These are phyloP conservation scores for Neosalanx taihuensis DNA, from an alignment of 2,797 vertebrate genomes.

Conservation along the genomic window DNA sequence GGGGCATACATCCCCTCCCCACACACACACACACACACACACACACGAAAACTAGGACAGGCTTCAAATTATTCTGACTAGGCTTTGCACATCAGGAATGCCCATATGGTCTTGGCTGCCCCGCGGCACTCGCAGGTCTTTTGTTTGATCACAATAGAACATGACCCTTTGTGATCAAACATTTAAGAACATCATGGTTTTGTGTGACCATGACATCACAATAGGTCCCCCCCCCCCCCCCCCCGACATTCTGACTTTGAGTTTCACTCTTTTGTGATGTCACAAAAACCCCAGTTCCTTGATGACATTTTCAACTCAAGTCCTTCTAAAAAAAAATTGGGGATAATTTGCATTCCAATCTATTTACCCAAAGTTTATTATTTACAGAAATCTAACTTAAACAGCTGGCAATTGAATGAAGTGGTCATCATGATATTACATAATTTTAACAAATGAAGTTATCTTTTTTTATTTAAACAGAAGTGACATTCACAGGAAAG, in stretches of 20 bases:
- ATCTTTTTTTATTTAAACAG: not conserved
- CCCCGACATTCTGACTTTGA: too few relatives aligned
- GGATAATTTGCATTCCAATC: too few relatives aligned
- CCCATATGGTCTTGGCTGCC: slow-evolving; percentile 19
- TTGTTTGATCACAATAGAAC: not conserved
- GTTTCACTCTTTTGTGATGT: slow-evolving; percentile 5
- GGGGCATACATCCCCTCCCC: not conserved
- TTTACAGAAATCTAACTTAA: too few relatives aligned
- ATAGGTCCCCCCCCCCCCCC: too few relatives aligned
- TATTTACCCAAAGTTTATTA: too few relatives aligned
- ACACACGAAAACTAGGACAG: not conserved
- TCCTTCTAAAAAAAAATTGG: not conserved
- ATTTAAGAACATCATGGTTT: not conserved
- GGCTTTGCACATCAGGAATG: slow-evolving; percentile 46
- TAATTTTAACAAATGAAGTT: not conserved
- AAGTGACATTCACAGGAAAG: not conserved
- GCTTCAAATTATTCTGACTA: slow-evolving; percentile 33
- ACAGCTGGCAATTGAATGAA: too few relatives aligned
- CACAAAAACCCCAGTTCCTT: not conserved
- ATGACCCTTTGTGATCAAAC: not conserved
- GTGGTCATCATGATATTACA: not conserved
- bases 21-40: not conserved
- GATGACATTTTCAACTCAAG: not conserved
- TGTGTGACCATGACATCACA: not conserved
- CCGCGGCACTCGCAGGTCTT: slow-evolving; percentile 26